phyloP scores from a whole-genome alignment of 30 jellyfish, hydroid and myxozoan genomes.

The Haliclystus octoradiatus region DNA sequence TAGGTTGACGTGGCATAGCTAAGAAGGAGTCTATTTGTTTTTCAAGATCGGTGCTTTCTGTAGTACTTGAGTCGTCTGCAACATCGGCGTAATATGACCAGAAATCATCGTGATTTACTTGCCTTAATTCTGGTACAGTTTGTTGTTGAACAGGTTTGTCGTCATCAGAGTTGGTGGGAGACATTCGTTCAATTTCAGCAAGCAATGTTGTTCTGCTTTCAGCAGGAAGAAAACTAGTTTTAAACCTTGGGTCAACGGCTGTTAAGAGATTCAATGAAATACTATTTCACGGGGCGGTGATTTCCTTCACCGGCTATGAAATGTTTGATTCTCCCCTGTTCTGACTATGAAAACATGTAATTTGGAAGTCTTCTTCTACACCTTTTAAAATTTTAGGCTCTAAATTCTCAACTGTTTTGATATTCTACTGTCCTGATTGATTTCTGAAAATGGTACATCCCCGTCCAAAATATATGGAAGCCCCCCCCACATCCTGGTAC shows the following conservation, averaged over 20 bases:
- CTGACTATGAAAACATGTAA: too few species aligned
- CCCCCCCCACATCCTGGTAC: too few species aligned
- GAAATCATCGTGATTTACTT: not conserved
- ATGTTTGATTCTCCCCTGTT: too few species aligned
- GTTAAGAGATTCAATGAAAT: too few species aligned
- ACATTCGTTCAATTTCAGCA: not conserved
- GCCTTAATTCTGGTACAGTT: not conserved
- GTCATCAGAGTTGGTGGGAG: not conserved
- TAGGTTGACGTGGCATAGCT: constrained; percentile 18
- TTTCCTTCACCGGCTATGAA: too few species aligned
- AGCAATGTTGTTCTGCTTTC: not conserved
- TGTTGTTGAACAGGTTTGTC: not conserved
- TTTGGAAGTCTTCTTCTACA: too few species aligned
- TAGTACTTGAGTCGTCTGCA: not conserved
- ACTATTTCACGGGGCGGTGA: too few species aligned
- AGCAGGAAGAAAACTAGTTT: not conserved
- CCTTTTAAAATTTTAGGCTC: too few species aligned
- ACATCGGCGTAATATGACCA: not conserved
- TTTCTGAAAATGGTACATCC: too few species aligned
- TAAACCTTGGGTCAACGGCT: not conserved
- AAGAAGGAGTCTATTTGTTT: constrained; percentile 18
- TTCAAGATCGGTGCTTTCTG: not conserved
- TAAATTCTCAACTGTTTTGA: too few species aligned
- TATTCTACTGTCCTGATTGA: too few species aligned
- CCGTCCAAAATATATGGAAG: too few species aligned